Conservation (phyloP, 2,888 invertebrate genomes). For the Pemphredon lugubris region DNA sequence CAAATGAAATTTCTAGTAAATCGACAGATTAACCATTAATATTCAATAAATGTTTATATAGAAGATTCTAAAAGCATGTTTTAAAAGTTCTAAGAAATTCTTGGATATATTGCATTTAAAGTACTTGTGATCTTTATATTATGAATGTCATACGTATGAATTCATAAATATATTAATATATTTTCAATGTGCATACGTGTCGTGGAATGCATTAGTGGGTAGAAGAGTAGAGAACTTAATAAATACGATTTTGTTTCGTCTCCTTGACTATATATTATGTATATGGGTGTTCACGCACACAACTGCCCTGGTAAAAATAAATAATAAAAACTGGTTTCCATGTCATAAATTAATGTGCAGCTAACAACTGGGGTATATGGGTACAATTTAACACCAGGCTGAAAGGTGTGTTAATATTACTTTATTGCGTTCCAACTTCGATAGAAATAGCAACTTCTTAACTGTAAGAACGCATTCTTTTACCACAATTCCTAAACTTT, state of each 20-base stretch:
- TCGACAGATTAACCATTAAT: background rate
- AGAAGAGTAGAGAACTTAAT: background rate
- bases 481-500: background rate
- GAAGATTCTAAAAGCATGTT: conserved; percentile 1
- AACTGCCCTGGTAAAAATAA: background rate
- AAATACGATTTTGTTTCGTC: background rate
- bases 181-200: conserved; percentile 46
- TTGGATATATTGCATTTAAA: conserved; percentile 38
- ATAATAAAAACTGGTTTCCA: background rate
- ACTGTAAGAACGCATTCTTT: conserved; percentile 1
- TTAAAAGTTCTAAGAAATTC: conserved; percentile 2
- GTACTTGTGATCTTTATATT: conserved; percentile 35
- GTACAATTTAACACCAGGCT: background rate
- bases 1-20: background rate
- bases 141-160: conserved; percentile 40
- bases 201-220: conserved; percentile 15
- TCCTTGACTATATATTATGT: no score
- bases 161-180: conserved; percentile 54
- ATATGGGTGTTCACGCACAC: no score
- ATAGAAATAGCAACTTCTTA: no score
- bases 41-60: conserved; percentile 1
- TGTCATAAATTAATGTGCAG: background rate
- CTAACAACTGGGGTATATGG: background rate
- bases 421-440: conserved; percentile 13
- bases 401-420: conserved; percentile 1